Base-by-base conservation (phyloP, 2,797 vertebrate genomes). In the Coregonus ussuriensis region DNA sequence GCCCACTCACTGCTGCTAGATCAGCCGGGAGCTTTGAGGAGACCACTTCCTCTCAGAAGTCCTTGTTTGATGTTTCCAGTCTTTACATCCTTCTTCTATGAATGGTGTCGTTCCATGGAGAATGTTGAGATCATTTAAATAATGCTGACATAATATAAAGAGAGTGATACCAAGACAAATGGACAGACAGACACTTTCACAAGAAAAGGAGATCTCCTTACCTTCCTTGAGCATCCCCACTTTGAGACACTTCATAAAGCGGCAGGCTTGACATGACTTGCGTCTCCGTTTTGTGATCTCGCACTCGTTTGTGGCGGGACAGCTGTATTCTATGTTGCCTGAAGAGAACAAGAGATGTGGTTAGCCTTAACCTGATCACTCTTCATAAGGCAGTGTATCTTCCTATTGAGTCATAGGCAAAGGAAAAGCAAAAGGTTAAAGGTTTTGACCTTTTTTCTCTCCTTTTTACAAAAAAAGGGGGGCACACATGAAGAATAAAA, bases 191-290 rank as follows among this genome's bases (percentile, higher is more conserved):
- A 75, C 56, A 31, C 18, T 47, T 47, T 47, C 18, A 59, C 56
- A 59, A n/a, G 56, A 47, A 47, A 47, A 18, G n/a, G 16, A 76
- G 67, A 16, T 89, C 81, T 81, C 87, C 96, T 97, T 96, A 99
- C 97, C 98, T 98, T 99, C 97, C 91, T 98, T 98, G 87, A 99
- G 95, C 98, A 99, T 99, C 88, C 98, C 98, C 91, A 99, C 98
- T 97, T 99, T 98, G 91, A 99, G 96, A 94, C 98, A 99, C 95
- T 99, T 99, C 97, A 98, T 98, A 93, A 99, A 99, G 91, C 98
- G 98, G 90, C 98, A 99, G 82, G 97, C 97, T 95, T 99, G 98
- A 92, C 98, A 99, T 91, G 98, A 99, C 87, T 99, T 99, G 94
- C 98, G 97, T 93, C 98, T 96, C 89, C 98, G 94, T 91, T 99